Base-by-base conservation (phyloP, 2,888 invertebrate species). In the Zelleria hepariella region DNA sequence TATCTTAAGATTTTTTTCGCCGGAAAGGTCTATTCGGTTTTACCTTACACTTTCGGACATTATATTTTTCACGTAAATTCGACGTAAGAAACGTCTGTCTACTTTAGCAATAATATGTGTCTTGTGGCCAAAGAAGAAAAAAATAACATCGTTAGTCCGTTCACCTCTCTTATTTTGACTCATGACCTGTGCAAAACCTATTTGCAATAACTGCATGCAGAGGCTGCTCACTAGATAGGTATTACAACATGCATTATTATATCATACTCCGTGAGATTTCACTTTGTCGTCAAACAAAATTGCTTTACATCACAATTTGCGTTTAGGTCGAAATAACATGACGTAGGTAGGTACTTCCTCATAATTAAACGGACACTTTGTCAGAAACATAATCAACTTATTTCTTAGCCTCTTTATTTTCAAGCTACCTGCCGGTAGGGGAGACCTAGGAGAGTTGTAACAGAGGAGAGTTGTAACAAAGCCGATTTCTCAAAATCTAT, bases 221-320 rank as follows among this genome's bases (percentile, higher is more conserved):
- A 51, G 8, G 21, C 23, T 53, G 10, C n/a, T n/a, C 24, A 10
- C 53, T 21, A 24, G 10, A 25, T 24, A 24, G 10, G 53, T 24
- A 25, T 53, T 53, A 53, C 49, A 8, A 20, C 24, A 24, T 68
- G 64, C 63, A 63, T 68, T 73, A 81, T 86, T 86, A 86, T 83
- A 80, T 85, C 81, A 86, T 73, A 76, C 63, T 64, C 60, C 59
- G 58, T 68, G 71, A 76, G 72, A 74, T 85, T 85, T 86, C 86
- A 80, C 86, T 82, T 73, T 77, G 78, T 78, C 81, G 80, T 83
- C 80, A 82, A 84, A 85, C 76, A 82, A 80, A 84, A 81, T 79
- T 79, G 74, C 74, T 72, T 86, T 80, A 77, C 74, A 78, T 73
- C 85, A 86, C 69, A 5, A 49, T 20, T 21, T 32, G 32, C 49